Conservation (phyloP, 2,888 invertebrate genomes). For the Smittia aterrima region DNA sequence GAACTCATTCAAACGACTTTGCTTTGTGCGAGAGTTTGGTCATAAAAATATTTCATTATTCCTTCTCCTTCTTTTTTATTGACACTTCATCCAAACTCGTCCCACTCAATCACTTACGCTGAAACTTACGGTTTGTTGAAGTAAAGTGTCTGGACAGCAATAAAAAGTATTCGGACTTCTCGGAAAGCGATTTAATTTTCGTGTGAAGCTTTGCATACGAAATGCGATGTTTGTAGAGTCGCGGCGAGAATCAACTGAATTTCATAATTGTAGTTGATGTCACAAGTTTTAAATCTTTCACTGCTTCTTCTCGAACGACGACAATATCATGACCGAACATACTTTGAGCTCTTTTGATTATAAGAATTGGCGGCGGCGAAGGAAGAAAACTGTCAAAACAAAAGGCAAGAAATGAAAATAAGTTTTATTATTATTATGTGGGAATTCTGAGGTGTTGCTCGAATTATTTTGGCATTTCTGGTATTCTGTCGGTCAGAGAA, state of each 20-base stretch:
- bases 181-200: slow-evolving; percentile 30
- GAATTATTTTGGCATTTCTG: slow-evolving; percentile 38
- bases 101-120: neutral
- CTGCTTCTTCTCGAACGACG: too few relatives aligned
- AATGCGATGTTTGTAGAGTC: neutral
- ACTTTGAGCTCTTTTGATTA: too few relatives aligned
- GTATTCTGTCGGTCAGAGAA: slow-evolving; percentile 20
- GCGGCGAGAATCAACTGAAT: neutral
- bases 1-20: too few relatives aligned
- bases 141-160: slow-evolving; percentile 33
- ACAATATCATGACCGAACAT: neutral
- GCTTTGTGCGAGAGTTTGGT: too few relatives aligned
- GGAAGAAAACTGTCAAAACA: neutral
- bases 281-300: too few relatives aligned
- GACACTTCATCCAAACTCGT: neutral
- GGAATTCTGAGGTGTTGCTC: slow-evolving; percentile 38
- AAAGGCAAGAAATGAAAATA: neutral
- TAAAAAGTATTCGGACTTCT: slow-evolving; percentile 21
- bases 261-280: neutral
- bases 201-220: slow-evolving; percentile 17
- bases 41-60: too few relatives aligned
- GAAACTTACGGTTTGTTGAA: neutral
- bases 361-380: too few relatives aligned
- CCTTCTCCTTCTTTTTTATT: too few relatives aligned
- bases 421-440: neutral